phyloP scores from a whole-genome alignment of 2,888 invertebrate species.

The Sylvicola cinctus region DNA sequence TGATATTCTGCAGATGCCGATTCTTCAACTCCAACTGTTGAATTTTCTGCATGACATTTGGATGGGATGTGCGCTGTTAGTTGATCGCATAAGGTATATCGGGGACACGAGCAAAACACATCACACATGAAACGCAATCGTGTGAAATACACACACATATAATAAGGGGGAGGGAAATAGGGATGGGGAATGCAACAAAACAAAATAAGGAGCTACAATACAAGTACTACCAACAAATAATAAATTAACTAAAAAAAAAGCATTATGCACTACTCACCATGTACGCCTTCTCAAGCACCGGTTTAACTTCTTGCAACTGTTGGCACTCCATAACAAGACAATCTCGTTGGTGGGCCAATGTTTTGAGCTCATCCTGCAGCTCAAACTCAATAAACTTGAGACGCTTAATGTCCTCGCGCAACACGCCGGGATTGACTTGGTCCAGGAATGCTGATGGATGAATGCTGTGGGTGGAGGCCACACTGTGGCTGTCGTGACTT shows the following conservation, averaged over 20 bases:
- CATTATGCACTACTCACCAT: slow-evolving; percentile 16
- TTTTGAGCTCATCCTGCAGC: slow-evolving; percentile 23
- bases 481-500: slow-evolving; percentile 21
- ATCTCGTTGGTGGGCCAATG: slow-evolving; percentile 22
- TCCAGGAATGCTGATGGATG: neutral
- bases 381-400: slow-evolving; percentile 22
- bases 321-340: slow-evolving; percentile 26
- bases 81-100: neutral
- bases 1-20: slow-evolving; percentile 35
- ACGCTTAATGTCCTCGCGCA: slow-evolving; percentile 23
- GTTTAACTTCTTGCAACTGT: slow-evolving; percentile 25
- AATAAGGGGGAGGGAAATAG: too few species aligned
- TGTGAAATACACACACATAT: too few species aligned
- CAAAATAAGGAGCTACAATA: neutral
- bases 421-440: slow-evolving; percentile 15
- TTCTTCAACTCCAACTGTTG: slow-evolving; percentile 37
- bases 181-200: too few species aligned
- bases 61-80: slow-evolving; percentile 22
- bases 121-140: too few species aligned
- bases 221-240: neutral
- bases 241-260: neutral
- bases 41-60: slow-evolving; percentile 22
- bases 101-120: too few species aligned
- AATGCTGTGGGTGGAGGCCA: slow-evolving; percentile 18
- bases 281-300: slow-evolving; percentile 25